Base-by-base conservation (phyloP, 2,888 invertebrate species). In the Sesamia inferens region DNA sequence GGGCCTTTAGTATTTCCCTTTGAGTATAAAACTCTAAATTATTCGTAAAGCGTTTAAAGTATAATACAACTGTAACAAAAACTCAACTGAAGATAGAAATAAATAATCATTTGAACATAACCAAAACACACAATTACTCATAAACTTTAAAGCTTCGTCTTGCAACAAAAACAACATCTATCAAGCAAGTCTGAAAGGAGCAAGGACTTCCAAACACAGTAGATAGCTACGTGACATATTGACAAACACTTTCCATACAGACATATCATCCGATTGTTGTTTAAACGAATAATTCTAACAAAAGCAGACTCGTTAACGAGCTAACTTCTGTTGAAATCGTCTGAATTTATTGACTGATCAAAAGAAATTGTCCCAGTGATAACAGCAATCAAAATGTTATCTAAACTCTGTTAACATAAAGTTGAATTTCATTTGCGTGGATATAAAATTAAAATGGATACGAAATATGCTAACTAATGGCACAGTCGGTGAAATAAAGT, bases 321-420 rank as follows among this genome's bases (percentile, higher is more conserved):
- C 81, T 57, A 86, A 85, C 79, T 86, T 84, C 66, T 76, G 75
- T 66, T 78, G 76, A 84, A 86, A 83, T 79, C 79, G 81, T 44
- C 78, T 63, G 59, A 83, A 86, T 86, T 85, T 86, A 86, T 86
- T 81, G 83, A 76, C 81, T 84, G 86, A 86, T 86, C 87, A 86
- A 85, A 86, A 84, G 86, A 84, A 86, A 84, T 83, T 78, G 80
- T 81, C 68, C 68, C 64, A 76, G 16, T 74, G 57, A 44, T 44
- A 55, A 72, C 19, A 48, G 14, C 16, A 39, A 64, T 47, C 39
- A 7, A 82, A 63, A 74, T 68, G 57, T 8, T 67, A 75, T 79
- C 69, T 66, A 79, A 80, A 0, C 0, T 0, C 0, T 0, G 0
- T 0, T 0, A 0, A 0, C 0, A 64, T 78, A 83, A 16, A 67